Percentiles rank a stretch among this genome's conserved stretches.
phyloP scores from a whole-genome alignment of 1,140 invertebrate genomes.

The Papilio helenus region DNA sequence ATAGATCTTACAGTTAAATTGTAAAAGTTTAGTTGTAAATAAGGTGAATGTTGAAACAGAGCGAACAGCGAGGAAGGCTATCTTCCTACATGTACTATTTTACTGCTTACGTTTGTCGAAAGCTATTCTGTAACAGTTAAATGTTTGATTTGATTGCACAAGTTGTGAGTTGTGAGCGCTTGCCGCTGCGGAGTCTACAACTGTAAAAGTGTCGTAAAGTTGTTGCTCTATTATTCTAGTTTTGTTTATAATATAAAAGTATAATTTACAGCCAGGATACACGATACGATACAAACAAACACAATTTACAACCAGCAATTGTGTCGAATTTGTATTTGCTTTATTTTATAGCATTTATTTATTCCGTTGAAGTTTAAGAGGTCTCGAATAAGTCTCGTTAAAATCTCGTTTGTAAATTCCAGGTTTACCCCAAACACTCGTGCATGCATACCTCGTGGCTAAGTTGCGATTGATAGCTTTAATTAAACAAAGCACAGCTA shows the following conservation, averaged over 20 bases:
- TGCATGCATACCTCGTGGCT: background rate
- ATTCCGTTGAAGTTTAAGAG: background rate
- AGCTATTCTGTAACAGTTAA: conserved; percentile 11
- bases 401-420: background rate
- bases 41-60: background rate
- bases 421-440: background rate
- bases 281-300: background rate
- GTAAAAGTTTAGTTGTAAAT: conserved; percentile 4
- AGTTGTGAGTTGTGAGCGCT: background rate
- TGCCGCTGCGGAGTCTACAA: background rate
- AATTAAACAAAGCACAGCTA: background rate
- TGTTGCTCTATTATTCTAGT: conserved; percentile 16
- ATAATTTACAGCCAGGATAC: background rate
- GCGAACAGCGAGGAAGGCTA: background rate
- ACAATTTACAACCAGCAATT: background rate
- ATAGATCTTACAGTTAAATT: background rate
- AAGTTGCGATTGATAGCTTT: conserved; percentile 15
- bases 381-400: too few relatives aligned
- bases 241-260: background rate
- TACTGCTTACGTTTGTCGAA: background rate
- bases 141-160: conserved; percentile 21
- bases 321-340: background rate
- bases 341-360: background rate
- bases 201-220: conserved; percentile 17
- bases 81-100: background rate